These are phyloP conservation scores for Bombus pascuorum DNA, from an alignment of 1,140 invertebrate genomes.

Conservation along the genomic window DNA sequence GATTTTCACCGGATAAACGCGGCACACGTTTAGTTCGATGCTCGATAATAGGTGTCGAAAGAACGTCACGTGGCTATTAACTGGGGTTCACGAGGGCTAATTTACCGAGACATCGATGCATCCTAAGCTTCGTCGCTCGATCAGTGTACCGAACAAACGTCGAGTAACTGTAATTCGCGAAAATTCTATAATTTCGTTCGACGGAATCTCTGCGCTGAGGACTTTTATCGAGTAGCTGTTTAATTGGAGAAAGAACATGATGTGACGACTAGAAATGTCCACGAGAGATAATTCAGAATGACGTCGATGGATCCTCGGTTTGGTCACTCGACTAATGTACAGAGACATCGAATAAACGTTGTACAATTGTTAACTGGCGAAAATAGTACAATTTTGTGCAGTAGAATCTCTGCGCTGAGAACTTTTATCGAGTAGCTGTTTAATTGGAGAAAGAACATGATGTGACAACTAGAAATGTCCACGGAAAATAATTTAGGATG, in stretches of 20 bases:
- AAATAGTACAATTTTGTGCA: neutral
- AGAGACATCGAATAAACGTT: neutral
- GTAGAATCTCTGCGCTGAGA: too few relatives aligned
- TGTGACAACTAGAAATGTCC: too few relatives aligned
- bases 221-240: too few relatives aligned
- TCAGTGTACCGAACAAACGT: neutral
- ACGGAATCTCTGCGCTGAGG: too few relatives aligned
- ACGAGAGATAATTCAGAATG: too few relatives aligned
- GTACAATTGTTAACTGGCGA: accelerated
- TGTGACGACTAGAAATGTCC: too few relatives aligned
- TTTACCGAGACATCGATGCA: neutral
- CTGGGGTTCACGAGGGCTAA: neutral
- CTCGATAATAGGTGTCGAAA: constrained; percentile 3
- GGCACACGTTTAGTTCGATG: neutral
- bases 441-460: too few relatives aligned
- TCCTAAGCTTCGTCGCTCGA: neutral
- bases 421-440: too few relatives aligned
- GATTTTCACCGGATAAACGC: constrained; percentile 38
- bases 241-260: too few relatives aligned
- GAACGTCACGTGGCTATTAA: neutral
- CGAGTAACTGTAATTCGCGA: neutral
- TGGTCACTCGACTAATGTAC: too few relatives aligned
- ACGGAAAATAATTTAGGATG: too few relatives aligned
- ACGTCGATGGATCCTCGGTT: too few relatives aligned
- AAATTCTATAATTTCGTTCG: neutral